Evolutionary conservation across 2,888 invertebrate species (phyloP).

Genomic region (Trypoxylon attenuatum): DNA sequence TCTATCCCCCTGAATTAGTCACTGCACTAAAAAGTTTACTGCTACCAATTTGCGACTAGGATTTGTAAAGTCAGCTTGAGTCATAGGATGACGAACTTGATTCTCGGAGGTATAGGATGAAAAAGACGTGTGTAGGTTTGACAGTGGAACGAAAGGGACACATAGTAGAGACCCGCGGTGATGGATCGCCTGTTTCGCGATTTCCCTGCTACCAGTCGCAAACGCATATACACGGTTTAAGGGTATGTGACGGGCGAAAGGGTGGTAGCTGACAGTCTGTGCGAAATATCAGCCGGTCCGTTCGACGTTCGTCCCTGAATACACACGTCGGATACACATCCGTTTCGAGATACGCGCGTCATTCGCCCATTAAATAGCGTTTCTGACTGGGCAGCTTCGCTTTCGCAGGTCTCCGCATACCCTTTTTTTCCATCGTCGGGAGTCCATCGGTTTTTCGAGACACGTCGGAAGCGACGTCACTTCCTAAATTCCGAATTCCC

Average conservation of each 20-base stretch:
- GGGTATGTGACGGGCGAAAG: background rate
- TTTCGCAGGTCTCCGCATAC: background rate
- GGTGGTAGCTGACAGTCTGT: background rate
- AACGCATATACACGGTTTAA: background rate
- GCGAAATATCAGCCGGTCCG: constrained; percentile 29
- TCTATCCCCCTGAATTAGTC: too few relatives aligned
- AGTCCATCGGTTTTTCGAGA: constrained; percentile 1
- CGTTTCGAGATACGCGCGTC: constrained; percentile 44
- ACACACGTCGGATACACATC: constrained; percentile 50
- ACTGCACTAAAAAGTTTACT: too few relatives aligned
- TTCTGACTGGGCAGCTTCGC: constrained; percentile 19
- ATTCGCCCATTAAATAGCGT: constrained; percentile 34
- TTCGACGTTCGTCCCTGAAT: constrained; percentile 35
- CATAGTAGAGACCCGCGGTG: constrained; percentile 4
- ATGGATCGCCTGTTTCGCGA: constrained; percentile 24
- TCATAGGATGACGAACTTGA: too few relatives aligned
- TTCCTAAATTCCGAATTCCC: too few relatives aligned
- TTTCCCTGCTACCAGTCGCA: background rate
- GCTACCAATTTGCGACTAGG: too few relatives aligned
- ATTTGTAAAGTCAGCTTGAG: too few relatives aligned
- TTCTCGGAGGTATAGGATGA: background rate
- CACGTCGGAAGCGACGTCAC: too few relatives aligned
- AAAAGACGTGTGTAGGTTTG: background rate
- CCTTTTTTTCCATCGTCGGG: constrained; percentile 8
- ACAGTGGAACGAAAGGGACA: background rate